Evolutionary conservation across 2,888 invertebrate species (phyloP), one percentile per base, ranked within the genome.

Genomic region (Meliscaeva auricollis): DNA sequence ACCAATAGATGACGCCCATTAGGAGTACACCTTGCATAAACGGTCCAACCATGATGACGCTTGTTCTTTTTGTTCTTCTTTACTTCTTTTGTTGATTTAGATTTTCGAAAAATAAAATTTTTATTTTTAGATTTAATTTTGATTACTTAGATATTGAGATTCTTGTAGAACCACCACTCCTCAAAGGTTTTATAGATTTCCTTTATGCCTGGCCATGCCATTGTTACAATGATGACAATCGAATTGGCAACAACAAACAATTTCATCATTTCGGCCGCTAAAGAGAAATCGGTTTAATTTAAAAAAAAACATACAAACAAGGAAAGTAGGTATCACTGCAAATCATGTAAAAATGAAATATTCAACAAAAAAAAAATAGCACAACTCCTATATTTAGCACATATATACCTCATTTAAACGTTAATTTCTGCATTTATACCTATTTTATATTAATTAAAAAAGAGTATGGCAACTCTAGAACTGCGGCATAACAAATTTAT

Each of bases 231-330:
- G 87, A 96, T 93, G 82, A 96, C 93, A 54, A 96, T 90, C 30
- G 96, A 95, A 91, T 97, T 97, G 50, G 95, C 95, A 78, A 97
- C 93, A 22, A 97, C 96, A 90, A 97, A 97, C n/a, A 96, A 92
- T 91, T 95, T 95, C 95, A 97, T 95, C 91, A 95, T 96, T 89
- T 96, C 96, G 87, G 95, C 91, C 87, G 94, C 93, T 88, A 94
- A 94, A 87, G 91, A 89, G 26, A 93, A 82, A 70, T n/a, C n/a
- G n/a, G n/a, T n/a, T n/a, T n/a, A n/a, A n/a, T n/a, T n/a, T 4
- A 38, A 50, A 56, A 83, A 46, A 48, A 15, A 50, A 46, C 22
- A 26, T 3, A 26, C 4, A 26, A 26, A 3, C 26, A 26, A 26
- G n/a, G n/a, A n/a, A n/a, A n/a, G n/a, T n/a, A n/a, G n/a, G n/a